Evolutionary conservation across 2,113 vertebrate species (phyloP), one percentile per base, ranked within the genome.

Genomic region (Planiliza haematocheilus): DNA sequence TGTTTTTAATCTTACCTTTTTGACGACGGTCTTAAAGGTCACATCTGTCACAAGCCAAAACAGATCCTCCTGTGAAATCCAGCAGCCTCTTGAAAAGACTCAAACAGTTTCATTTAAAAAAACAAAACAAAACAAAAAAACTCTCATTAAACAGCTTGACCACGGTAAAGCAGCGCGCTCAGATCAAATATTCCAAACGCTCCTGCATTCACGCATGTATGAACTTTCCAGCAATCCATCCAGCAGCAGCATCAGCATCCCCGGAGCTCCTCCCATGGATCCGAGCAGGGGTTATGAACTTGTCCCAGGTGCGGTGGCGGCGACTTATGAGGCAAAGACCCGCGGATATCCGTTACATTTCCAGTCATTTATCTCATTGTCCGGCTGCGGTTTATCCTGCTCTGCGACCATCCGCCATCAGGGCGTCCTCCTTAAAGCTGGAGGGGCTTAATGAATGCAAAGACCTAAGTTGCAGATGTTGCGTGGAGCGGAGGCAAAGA

Each of bases 381-480:
- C 56, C 56, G 20, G 30, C 59, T 0, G 3, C 10, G 30, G 61
- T 65, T 61, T 30, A 2, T 30, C 56, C 72, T 55, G 75, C 61
- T 63, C 21, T 36, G 7, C 20, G 24, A 21, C 18, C 16, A 55
- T 64, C 62, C 39, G 45, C 49, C 34, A 57, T 77, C 79, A 64
- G 59, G 43, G 18, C 68, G 18, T 84, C 86, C 65, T 86, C 70
- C 71, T 83, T 64, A 81, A 84, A 88, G 81, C 89, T 78, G 58
- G 20, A 50, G 69, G 24, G 74, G 86, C 79, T 90, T 90, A 91
- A 81, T 70, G 86, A 81, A 48, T 0, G 48, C 79, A 72, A 10
- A 62, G 67, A 64, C 85, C 50, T 79, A 50, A 89, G 77, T 77
- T 90, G 70, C 89, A 91, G 90, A 90, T 91, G 86, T 88, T 83